These are phyloP conservation scores for Parthenolecanium corni DNA, from an alignment of 2,888 invertebrate genomes.

Conservation along the genomic window DNA sequence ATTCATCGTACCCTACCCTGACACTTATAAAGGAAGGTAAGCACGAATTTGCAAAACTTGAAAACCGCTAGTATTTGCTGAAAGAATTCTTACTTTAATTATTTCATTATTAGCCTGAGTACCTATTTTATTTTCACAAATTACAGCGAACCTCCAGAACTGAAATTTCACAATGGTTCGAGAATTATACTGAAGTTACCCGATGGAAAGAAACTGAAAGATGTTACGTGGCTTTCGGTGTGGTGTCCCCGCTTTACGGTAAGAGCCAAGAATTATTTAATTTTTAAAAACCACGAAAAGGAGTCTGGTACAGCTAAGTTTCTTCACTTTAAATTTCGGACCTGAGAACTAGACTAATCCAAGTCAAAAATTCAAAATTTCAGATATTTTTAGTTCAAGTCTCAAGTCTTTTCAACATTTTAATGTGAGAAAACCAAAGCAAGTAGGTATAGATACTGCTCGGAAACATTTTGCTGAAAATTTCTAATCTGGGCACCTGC, in stretches of 20 bases:
- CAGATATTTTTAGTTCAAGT: too few relatives aligned
- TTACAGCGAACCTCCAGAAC: conserved; percentile 66
- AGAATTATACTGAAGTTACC: conserved; percentile 75
- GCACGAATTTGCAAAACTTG: conserved; percentile 34
- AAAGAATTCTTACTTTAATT: neutral
- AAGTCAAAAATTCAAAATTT: too few relatives aligned
- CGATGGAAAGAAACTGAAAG: conserved; percentile 67
- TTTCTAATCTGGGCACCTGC: too few relatives aligned
- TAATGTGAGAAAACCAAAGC: too few relatives aligned
- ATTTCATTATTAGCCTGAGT: neutral
- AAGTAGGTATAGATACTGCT: too few relatives aligned
- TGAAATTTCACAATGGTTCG: conserved; percentile 60
- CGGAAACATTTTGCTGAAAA: too few relatives aligned
- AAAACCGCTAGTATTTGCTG: too few relatives aligned
- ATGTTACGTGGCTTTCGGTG: conserved; percentile 83
- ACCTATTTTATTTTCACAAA: conserved; percentile 13
- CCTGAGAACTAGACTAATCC: too few relatives aligned
- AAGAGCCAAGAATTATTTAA: conserved; percentile 39
- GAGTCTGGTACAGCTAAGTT: too few relatives aligned
- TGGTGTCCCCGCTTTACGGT: conserved; percentile 87
- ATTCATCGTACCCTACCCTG: conserved; percentile 73
- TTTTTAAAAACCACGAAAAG: neutral
- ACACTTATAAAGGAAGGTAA: conserved; percentile 68
- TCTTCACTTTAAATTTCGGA: too few relatives aligned
- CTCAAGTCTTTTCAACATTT: too few relatives aligned